phyloP scores from a whole-genome alignment of 2,797 vertebrate genomes.

The Notamacropus eugenii region DNA sequence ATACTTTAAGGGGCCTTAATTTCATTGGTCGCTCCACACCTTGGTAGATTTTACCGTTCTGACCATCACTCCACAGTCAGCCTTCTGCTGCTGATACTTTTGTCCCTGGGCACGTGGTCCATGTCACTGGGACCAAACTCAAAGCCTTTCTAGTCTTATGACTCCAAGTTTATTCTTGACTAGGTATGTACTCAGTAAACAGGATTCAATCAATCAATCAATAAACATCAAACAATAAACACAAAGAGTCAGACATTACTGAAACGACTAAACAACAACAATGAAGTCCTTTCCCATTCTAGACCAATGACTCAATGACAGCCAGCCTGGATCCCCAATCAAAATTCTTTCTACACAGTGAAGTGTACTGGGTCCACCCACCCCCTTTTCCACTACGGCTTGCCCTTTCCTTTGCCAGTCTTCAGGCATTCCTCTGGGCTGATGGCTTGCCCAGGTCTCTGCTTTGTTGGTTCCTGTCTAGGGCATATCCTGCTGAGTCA shows the following conservation, averaged over 20 bases:
- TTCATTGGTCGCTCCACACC: neutral
- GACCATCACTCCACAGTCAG: neutral
- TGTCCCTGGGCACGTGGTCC: neutral
- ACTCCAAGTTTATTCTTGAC: neutral
- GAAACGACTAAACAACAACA: neutral
- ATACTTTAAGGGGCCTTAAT: neutral
- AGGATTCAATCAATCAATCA: neutral
- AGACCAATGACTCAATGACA: neutral
- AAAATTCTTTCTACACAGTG: neutral
- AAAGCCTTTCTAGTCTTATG: neutral
- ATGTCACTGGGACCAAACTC: neutral
- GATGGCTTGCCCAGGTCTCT: conserved; percentile 37
- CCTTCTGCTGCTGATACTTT: neutral
- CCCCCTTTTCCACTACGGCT: neutral
- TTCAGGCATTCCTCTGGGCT: neutral
- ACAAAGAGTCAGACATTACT: neutral
- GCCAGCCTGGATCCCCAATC: neutral
- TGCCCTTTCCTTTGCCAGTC: conserved; percentile 45
- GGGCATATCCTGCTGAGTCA: conserved; percentile 85
- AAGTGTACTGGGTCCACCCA: neutral
- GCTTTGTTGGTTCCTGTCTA: conserved; percentile 74
- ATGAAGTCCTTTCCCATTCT: neutral
- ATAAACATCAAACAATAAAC: neutral
- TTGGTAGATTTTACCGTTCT: neutral
- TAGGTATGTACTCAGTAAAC: neutral